Conservation (phyloP, 2,113 vertebrate species). For the Hiodon tergisus region DNA sequence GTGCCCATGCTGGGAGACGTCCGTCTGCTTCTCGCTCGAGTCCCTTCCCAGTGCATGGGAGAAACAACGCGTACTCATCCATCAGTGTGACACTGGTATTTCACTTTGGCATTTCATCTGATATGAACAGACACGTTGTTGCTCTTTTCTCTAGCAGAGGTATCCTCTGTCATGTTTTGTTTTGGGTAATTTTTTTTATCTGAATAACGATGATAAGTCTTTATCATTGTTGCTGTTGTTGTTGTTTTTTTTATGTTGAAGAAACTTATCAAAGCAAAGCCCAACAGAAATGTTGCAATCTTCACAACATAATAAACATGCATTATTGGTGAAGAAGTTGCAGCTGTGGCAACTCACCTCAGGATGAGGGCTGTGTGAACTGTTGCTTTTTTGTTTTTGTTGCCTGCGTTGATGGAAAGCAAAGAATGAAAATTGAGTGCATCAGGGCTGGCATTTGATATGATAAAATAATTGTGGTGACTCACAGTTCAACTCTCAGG, state of each 20-base stretch:
- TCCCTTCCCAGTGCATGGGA: slow-evolving; percentile 34
- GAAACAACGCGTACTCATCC: not conserved
- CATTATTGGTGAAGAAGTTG: too few relatives aligned
- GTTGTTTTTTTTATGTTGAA: not conserved
- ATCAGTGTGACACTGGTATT: not conserved
- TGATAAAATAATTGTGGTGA: not conserved
- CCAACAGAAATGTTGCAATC: too few relatives aligned
- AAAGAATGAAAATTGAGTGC: too few relatives aligned
- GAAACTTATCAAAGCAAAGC: too few relatives aligned
- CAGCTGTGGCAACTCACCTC: too few relatives aligned
- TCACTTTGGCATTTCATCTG: not conserved
- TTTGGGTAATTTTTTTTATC: not conserved
- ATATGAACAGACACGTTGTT: not conserved
- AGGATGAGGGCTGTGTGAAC: too few relatives aligned
- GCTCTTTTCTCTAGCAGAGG: not conserved
- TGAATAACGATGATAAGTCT: not conserved
- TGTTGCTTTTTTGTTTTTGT: too few relatives aligned
- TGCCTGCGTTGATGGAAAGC: too few relatives aligned
- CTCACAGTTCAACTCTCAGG: not conserved
- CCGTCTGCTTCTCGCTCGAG: slow-evolving; percentile 56
- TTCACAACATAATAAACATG: too few relatives aligned
- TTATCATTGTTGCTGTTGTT: not conserved
- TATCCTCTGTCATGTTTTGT: not conserved
- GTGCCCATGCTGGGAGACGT: slow-evolving; percentile 60
- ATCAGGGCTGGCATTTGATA: too few relatives aligned